Evolutionary conservation across 2,888 invertebrate species (phyloP).

Genomic region (Diarsia mendica): DNA sequence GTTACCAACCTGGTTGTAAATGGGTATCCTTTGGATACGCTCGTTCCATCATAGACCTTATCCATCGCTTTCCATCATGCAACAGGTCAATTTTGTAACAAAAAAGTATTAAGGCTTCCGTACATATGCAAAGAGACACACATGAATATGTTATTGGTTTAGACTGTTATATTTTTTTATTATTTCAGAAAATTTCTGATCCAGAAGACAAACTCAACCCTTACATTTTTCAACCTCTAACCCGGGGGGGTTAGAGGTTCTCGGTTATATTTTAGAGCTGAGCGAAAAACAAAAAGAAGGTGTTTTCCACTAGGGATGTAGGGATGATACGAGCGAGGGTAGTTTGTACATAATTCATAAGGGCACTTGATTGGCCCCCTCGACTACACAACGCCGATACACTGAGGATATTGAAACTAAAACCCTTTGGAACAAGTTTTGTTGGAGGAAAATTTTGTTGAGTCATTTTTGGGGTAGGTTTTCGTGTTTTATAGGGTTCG

Average conservation of each 20-base stretch:
- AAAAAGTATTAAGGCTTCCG: too few species aligned
- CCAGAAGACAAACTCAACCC: neutral
- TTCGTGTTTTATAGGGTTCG: neutral
- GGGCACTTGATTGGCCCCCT: conserved; percentile 62
- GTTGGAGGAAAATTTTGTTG: neutral
- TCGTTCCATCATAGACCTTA: too few species aligned
- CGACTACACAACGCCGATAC: conserved; percentile 40
- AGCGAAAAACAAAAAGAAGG: conserved; percentile 58
- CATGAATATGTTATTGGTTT: too few species aligned
- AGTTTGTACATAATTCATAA: conserved; percentile 68
- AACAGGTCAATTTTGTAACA: too few species aligned
- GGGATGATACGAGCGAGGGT: conserved; percentile 35
- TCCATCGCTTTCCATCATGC: too few species aligned
- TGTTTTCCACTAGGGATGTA: conserved; percentile 40
- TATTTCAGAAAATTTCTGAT: too few species aligned
- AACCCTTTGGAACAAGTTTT: conserved; percentile 34
- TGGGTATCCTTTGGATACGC: too few species aligned
- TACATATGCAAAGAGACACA: too few species aligned
- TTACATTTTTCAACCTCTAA: neutral
- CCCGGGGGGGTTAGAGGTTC: too few species aligned
- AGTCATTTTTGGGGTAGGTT: conserved; percentile 2
- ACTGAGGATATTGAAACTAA: conserved; percentile 53
- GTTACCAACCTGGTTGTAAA: too few species aligned
- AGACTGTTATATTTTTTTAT: too few species aligned
- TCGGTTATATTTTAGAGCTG: conserved; percentile 25